phyloP scores from a whole-genome alignment of 2,888 invertebrate genomes.

The Penaeus monodon region DNA sequence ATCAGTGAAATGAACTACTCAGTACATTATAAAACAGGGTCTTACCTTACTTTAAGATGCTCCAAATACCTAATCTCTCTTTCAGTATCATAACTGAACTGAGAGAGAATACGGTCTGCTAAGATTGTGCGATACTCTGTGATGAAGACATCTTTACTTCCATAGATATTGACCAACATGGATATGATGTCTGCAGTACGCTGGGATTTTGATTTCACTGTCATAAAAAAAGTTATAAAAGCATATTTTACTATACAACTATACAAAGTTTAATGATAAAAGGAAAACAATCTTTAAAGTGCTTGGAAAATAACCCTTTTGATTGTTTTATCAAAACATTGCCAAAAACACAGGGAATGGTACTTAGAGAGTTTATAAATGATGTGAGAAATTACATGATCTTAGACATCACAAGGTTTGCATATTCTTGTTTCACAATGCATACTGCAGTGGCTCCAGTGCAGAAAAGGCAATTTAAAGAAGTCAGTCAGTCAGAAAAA shows the following conservation, averaged over 20 bases:
- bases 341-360: too few species aligned
- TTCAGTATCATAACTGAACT: slow-evolving; percentile 88
- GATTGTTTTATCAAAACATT: too few species aligned
- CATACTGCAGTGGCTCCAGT: too few species aligned
- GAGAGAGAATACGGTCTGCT: slow-evolving; percentile 88
- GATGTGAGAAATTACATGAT: too few species aligned
- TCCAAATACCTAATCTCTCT: slow-evolving; percentile 93
- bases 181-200: slow-evolving; percentile 92
- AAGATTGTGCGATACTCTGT: slow-evolving; percentile 95
- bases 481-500: too few species aligned
- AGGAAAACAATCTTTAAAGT: too few species aligned
- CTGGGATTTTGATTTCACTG: slow-evolving; percentile 70
- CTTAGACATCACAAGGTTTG: too few species aligned
- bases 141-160: slow-evolving; percentile 92
- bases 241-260: background rate
- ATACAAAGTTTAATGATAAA: too few species aligned
- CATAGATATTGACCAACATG: slow-evolving; percentile 93
- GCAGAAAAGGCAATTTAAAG: too few species aligned
- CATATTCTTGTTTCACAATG: too few species aligned
- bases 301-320: too few species aligned
- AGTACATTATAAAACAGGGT: slow-evolving; percentile 10
- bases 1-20: background rate
- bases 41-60: slow-evolving; percentile 82
- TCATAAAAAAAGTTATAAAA: background rate
- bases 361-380: too few species aligned